These are phyloP conservation scores for Naso thynnoides DNA, from an alignment of 2,797 vertebrate genomes.

Conservation along the genomic window DNA sequence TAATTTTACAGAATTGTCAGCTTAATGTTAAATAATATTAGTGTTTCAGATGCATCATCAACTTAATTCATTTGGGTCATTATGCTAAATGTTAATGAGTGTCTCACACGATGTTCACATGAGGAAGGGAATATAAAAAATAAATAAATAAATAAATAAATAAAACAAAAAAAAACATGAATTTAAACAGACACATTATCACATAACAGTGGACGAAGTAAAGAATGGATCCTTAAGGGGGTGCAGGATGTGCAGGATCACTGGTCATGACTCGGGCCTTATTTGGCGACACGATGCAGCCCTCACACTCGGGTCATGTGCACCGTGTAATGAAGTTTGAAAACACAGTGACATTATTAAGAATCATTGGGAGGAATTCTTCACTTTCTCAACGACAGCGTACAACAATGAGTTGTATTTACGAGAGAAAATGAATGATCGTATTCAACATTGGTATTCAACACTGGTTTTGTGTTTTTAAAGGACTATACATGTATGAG, in stretches of 20 bases:
- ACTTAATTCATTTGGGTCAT: not conserved
- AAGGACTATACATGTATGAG: no score
- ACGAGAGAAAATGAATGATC: not conserved
- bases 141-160: no score
- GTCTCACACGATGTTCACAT: slow-evolving; percentile 1
- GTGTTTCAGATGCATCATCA: slow-evolving; percentile 11
- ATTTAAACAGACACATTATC: slow-evolving; percentile 11
- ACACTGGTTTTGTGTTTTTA: no score
- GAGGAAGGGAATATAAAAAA: no score
- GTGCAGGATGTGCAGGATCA: slow-evolving; percentile 2
- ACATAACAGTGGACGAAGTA: slow-evolving; percentile 2
- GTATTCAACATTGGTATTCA: no score
- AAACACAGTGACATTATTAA: slow-evolving; percentile 9
- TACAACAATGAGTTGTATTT: not conserved
- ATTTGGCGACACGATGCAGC: not conserved
- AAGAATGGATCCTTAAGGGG: slow-evolving; percentile 16
- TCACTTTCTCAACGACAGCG: not conserved
- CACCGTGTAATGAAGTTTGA: slow-evolving; percentile 15
- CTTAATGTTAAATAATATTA: slow-evolving; percentile 12
- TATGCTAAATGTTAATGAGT: slow-evolving; percentile 1
- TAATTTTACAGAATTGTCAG: not conserved
- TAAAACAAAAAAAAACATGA: slow-evolving; percentile 19
- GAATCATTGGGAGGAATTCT: not conserved
- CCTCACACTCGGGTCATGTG: slow-evolving; percentile 51
- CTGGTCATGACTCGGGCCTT: slow-evolving; percentile 4